A percentile compares a stretch with the other conserved stretches of the same genome.
These are phyloP conservation scores for Borostomias antarcticus DNA, from an alignment of 2,797 vertebrate genomes.

Conservation along the genomic window DNA sequence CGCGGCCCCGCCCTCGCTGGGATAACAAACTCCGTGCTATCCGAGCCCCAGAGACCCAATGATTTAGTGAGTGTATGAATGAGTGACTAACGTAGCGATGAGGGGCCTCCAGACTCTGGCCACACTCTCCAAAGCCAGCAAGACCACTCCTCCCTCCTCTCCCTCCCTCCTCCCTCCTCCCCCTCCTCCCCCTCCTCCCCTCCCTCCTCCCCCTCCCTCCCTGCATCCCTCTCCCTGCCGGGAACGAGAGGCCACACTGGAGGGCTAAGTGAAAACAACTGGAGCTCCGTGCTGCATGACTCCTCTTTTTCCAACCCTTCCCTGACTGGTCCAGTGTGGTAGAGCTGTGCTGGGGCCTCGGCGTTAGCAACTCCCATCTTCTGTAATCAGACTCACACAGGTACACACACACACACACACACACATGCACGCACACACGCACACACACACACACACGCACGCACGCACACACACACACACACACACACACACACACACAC, in stretches of 20 bases:
- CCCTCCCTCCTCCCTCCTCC: conserved; percentile 16
- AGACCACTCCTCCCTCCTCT: conserved; percentile 29
- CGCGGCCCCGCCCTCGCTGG: conserved; percentile 28
- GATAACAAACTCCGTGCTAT: conserved; percentile 15
- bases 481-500: conserved; percentile 7
- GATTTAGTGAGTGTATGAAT: conserved; percentile 25
- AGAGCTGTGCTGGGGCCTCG: conserved; percentile 36
- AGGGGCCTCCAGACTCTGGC: conserved; percentile 42
- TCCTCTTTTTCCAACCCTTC: conserved; percentile 64
- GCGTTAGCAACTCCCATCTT: conserved; percentile 32
- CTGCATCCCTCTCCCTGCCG: conserved; percentile 35
- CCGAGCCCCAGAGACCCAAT: conserved; percentile 1
- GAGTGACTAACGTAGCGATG: conserved; percentile 29
- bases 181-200: conserved; percentile 19
- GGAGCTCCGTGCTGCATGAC: conserved; percentile 59
- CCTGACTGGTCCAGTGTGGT: conserved; percentile 42
- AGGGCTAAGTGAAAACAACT: conserved; percentile 78
- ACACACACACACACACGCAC: conserved; percentile 32
- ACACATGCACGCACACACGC: conserved; percentile 47
- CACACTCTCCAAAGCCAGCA: conserved; percentile 37
- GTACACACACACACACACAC: conserved; percentile 30
- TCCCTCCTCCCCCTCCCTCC: conserved; percentile 13
- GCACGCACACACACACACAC: conserved; percentile 3
- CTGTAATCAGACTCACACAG: conserved; percentile 36
- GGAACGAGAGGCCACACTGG: conserved; percentile 60